phyloP scores from a whole-genome alignment of 2,113 vertebrate species.

The Antechinus flavipes region DNA sequence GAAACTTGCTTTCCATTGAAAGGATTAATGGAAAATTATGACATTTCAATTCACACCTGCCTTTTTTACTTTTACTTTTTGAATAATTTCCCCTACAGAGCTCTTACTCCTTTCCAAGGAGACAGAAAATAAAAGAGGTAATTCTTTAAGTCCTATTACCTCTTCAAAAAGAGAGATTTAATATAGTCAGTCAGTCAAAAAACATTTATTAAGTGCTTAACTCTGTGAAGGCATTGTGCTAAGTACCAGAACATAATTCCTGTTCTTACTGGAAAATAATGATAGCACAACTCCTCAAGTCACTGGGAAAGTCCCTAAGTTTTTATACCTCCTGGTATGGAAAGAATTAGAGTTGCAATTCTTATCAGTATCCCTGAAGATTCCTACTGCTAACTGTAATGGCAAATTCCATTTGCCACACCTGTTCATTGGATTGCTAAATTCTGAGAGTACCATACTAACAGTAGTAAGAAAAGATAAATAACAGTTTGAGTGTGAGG shows the following conservation, averaged over 20 bases:
- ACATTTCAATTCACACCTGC: background rate
- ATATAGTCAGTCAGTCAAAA: background rate
- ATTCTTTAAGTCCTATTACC: background rate
- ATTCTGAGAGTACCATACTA: background rate
- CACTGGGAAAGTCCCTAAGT: background rate
- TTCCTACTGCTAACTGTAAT: background rate
- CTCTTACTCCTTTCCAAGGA: background rate
- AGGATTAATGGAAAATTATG: background rate
- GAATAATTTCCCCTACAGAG: background rate
- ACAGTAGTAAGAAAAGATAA: background rate
- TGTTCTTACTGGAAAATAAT: background rate
- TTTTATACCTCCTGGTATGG: background rate
- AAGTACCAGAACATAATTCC: background rate
- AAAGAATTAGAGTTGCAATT: background rate
- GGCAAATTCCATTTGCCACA: slow-evolving; percentile 1
- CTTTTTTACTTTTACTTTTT: background rate
- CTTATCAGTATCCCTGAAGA: background rate
- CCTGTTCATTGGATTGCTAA: background rate
- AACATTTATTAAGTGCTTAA: background rate
- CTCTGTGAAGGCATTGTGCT: background rate
- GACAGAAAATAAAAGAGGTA: background rate
- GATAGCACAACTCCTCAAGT: background rate
- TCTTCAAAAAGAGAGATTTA: background rate
- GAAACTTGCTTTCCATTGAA: background rate
- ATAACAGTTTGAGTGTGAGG: background rate